Base-by-base conservation (phyloP, 1,140 invertebrate species). In the Meloidogyne exigua region DNA sequence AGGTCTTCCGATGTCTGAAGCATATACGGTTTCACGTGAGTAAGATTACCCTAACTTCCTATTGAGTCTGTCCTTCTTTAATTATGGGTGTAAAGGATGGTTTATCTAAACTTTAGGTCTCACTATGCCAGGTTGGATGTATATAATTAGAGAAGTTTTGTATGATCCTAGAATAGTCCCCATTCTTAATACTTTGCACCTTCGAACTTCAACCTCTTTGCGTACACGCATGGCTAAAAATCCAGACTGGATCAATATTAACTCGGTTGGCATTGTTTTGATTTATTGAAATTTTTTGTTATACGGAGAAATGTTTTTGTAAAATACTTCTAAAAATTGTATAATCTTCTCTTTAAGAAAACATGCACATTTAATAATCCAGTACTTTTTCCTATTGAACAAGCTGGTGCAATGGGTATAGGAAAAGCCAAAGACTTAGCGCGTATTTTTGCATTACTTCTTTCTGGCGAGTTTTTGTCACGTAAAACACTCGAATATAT, bases 361-460 rank as follows among this genome's bases (percentile, higher is more conserved):
- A 39, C 73, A 4, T 81, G 73, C 73, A 84, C 83, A 25, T 84
- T 85, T 57, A 85, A 85, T 64, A 80, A 81, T 65, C 84, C 84
- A 11, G 79, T 74, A n/a, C 18, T 85, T n/a, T 80, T 79, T 68
- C 71, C 57, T 12, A 57, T 85, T 57, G 84, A 85, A 63, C 84
- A 86, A 76, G 75, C 80, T 7, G 84, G 82, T 21, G 84, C 84
- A 12, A 69, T 86, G 1, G 84, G 84, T 9, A 83, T 85, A 26
- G 76, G 78, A 25, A 85, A 82, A 57, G 83, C 84, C 5, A 75
- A 75, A 72, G 84, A 85, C 42, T 49, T 85, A 36, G 84, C 66
- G 3, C 76, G 77, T 73, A 78, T 85, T 11, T 85, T 85, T 62
- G 69, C 79, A 12, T 49, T 84, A 57, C 75, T 86, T 66, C 72